Evolutionary conservation across 2,888 invertebrate genomes (phyloP).

Genomic region (Sarcophaga subvicina): DNA sequence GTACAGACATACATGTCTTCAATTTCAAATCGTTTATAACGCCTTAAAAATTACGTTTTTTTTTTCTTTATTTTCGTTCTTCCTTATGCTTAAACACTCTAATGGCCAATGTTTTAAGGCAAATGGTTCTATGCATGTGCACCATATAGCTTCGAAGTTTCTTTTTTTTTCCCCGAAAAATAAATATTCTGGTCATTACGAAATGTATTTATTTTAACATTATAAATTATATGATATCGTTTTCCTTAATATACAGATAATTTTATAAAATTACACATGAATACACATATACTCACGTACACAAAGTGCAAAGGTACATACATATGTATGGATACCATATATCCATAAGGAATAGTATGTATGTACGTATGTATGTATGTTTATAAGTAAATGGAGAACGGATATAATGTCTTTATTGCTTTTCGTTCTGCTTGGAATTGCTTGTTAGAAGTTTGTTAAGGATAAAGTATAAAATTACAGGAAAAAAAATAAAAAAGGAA

Average conservation of each 20-base stretch:
- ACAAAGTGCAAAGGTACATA: no score
- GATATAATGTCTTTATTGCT: slow-evolving; percentile 38
- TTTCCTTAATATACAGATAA: slow-evolving; percentile 37
- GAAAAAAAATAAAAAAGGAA: no score
- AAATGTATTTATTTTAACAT: slow-evolving; percentile 15
- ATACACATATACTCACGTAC: not conserved
- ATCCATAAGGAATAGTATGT: not conserved
- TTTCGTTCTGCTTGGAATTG: not conserved
- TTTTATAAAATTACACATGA: slow-evolving; percentile 29
- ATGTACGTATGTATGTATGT: not conserved
- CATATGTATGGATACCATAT: no score
- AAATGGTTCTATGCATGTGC: not conserved
- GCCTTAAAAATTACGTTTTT: no score
- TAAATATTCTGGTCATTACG: not conserved
- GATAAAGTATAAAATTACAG: not conserved
- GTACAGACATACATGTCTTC: no score
- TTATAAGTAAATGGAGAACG: not conserved
- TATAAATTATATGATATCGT: slow-evolving; percentile 34
- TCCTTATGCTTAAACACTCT: no score
- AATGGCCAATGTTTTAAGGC: not conserved
- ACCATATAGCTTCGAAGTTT: no score
- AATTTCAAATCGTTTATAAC: no score
- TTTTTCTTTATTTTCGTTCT: no score
- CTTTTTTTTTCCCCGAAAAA: no score
- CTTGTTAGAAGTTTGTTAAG: not conserved